Evolutionary conservation across 2,888 invertebrate genomes (phyloP), one percentile per base, ranked within the genome.

Genomic region (Parnassius smintheus): DNA sequence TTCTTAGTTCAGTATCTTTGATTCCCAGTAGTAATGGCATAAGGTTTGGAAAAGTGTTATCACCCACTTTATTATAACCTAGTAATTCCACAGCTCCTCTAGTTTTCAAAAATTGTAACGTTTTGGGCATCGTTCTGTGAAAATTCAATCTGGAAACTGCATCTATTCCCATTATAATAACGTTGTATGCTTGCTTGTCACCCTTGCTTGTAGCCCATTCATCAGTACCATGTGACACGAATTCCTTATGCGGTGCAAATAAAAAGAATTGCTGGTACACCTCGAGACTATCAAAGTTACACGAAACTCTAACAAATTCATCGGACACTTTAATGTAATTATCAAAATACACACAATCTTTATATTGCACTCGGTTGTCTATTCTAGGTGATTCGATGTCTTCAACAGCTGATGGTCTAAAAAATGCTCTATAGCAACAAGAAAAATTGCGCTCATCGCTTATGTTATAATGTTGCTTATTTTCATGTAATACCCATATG

Each of bases 21-120:
- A 94, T 74, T 0, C 98, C 98, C 11, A 94, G 93, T n/a, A 98
- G 83, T 52, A 96, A 89, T 0, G 98, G 96, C 49, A 97, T 93
- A 52, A 98, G 78, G 82, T 98, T 98, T 0, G 97, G 97, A 76
- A 95, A 97, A 0, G 98, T 97, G 78, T 98, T 98, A 82, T 98
- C 98, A 0, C 94, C 98, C 2, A 98, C 95, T 91, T 98, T 98
- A 77, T 96, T 97, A 81, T 97, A 98, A 1, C 98, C 98, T 65
- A 95, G 79, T 77, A 98, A 90, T 75, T 96, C 96, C n/a, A 96
- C 88, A 12, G 94, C 94, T 0, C 92, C 91, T 45, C 95, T 82
- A 3, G 93, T 76, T 41, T 91, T 84, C 60, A 97, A 84, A 67
- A 92, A 93, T 4, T 85, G 74, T 12, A 92, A 83, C 0, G 96